phyloP scores from a whole-genome alignment of 2,888 invertebrate genomes.

The Eilema griseolum region DNA sequence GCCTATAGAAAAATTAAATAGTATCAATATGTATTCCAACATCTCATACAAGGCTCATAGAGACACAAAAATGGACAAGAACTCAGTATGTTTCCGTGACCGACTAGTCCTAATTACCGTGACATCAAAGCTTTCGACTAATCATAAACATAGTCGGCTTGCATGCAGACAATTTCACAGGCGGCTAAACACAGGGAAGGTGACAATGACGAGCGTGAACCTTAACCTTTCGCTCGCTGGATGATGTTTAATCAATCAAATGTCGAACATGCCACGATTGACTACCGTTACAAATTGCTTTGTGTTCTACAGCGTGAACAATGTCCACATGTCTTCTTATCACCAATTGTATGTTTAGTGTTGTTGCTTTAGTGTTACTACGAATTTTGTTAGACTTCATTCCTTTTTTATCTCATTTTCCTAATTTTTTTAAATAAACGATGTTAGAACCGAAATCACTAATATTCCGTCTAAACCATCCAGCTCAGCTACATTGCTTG shows the following conservation, averaged over 20 bases:
- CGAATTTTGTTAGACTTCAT: too few species aligned
- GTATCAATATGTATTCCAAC: background rate
- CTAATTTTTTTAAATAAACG: too few species aligned
- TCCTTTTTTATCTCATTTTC: too few species aligned
- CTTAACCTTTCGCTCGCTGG: constrained; percentile 34
- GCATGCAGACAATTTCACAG: constrained; percentile 2
- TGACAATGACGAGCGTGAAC: constrained; percentile 36
- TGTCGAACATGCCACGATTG: constrained; percentile 30
- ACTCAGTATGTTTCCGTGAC: background rate
- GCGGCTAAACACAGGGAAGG: constrained; percentile 29
- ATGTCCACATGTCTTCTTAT: constrained; percentile 1
- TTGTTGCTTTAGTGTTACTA: too few species aligned
- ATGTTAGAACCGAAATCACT: too few species aligned
- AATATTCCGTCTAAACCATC: too few species aligned
- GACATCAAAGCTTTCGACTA: background rate
- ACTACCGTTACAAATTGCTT: constrained; percentile 46
- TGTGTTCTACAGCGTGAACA: constrained; percentile 5
- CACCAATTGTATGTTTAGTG: too few species aligned
- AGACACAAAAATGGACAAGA: background rate
- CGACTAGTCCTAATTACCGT: constrained; percentile 6
- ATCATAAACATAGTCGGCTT: background rate
- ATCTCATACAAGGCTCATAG: background rate
- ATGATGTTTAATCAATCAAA: constrained; percentile 47
- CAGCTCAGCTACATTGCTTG: too few species aligned
- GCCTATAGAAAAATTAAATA: too few species aligned